Evolutionary conservation across 2,888 invertebrate genomes (phyloP), one percentile per base, ranked within the genome.

Genomic region (Hybos culiciformis): DNA sequence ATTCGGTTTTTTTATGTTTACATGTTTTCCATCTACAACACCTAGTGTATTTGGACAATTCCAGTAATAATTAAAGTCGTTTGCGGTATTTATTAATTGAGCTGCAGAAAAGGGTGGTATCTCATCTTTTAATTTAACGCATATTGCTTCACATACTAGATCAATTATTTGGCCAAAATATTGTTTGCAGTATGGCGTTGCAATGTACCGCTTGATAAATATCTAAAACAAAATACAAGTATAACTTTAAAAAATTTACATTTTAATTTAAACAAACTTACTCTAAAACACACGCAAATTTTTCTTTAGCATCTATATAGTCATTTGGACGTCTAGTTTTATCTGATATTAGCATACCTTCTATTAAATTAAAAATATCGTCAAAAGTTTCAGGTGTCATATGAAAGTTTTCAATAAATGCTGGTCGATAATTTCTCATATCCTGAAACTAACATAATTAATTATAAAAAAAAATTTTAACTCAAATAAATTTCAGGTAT

Each of bases 401-500:
- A 7, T 32, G 42, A 11, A 45, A 38, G 9, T 32, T 45, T 38
- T 45, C 41, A 11, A 31, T 45, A 12, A 45, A 45, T 19, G 33
- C 49, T 43, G 12, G 2, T 2, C 17, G 14, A 17, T 40, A 31
- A 4, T 9, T 31, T 17, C 23, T n/a, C 36, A 37, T 40, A 32
- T 24, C 41, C 5, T n/a, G 17, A 24, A 41, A 42, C 12, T 32
- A 18, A 12, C 23, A 33, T 20, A 41, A 19, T 20, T 21, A 19
- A 26, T n/a, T n/a, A n/a, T n/a, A n/a, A n/a, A n/a, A n/a, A n/a
- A n/a, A n/a, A n/a, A n/a, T n/a, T n/a, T n/a, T n/a, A n/a, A n/a
- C n/a, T n/a, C n/a, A n/a, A n/a, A n/a, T n/a, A n/a, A n/a, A n/a
- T n/a, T n/a, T n/a, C n/a, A n/a, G n/a, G n/a, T n/a, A n/a, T n/a